Percentiles rank a stretch among this genome's conserved stretches.
phyloP scores from a whole-genome alignment of 2,113 vertebrate species.

The Procavia capensis region DNA sequence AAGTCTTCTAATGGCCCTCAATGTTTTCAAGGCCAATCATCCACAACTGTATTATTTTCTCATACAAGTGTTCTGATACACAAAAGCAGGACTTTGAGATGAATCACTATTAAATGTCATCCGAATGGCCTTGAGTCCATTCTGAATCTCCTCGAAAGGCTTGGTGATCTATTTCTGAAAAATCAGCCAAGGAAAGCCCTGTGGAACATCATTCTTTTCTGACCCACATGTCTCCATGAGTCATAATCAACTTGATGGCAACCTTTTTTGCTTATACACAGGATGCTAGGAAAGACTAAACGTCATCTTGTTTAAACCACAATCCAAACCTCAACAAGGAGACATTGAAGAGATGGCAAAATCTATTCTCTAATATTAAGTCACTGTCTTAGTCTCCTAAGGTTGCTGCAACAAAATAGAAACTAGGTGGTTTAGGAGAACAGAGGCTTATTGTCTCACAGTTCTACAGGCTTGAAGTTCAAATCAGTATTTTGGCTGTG shows the following conservation, averaged over 20 bases:
- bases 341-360: neutral
- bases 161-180: neutral
- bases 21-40: conserved; percentile 4
- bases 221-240: neutral
- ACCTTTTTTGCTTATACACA: neutral
- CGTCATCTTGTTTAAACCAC: conserved; percentile 26
- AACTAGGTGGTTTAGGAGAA: neutral
- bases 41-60: neutral
- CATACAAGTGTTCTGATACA: neutral
- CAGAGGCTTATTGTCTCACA: neutral
- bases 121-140: too few relatives aligned
- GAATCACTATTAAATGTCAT: conserved; percentile 5
- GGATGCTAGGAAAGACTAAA: neutral
- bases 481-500: neutral
- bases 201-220: neutral
- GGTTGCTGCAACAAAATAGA: neutral
- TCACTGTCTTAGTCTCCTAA: neutral
- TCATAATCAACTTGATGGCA: neutral
- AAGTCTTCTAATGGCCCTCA: neutral
- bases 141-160: neutral
- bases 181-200: neutral
- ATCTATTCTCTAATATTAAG: neutral
- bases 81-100: neutral
- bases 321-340: neutral
- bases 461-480: too few relatives aligned